Evolutionary conservation across 2,797 vertebrate genomes (phyloP).

Genomic region (Tangara arthus): DNA sequence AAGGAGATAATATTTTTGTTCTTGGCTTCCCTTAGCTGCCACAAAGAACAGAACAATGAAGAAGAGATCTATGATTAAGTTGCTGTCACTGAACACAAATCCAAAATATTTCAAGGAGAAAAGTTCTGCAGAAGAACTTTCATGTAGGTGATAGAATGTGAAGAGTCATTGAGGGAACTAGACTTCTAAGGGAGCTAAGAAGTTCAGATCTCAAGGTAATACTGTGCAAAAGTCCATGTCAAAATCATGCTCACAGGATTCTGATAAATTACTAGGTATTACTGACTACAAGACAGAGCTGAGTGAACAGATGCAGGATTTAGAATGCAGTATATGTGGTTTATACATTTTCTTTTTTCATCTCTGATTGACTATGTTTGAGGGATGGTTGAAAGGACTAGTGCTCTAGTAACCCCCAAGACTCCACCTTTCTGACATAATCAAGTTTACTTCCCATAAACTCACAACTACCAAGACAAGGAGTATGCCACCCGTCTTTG

Average conservation of each 20-base stretch:
- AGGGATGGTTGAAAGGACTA: neutral
- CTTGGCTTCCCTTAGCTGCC: neutral
- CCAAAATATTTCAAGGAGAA: constrained; percentile 6
- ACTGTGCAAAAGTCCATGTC: neutral
- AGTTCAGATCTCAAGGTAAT: neutral
- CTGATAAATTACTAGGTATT: neutral
- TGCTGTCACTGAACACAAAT: neutral
- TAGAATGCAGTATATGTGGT: neutral
- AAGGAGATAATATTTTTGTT: constrained; percentile 13
- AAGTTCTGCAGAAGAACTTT: neutral
- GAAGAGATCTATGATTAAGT: neutral
- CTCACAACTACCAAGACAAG: neutral
- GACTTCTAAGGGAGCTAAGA: neutral
- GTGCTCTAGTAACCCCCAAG: neutral
- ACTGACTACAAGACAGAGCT: neutral
- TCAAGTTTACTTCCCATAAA: neutral
- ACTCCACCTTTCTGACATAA: neutral
- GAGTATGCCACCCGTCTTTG: neutral
- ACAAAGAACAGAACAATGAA: neutral
- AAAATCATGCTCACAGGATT: neutral
- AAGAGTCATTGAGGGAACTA: neutral
- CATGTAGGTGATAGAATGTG: neutral
- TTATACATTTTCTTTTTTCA: neutral
- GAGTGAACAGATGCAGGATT: neutral
- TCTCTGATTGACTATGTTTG: neutral